Conservation (phyloP, 2,888 invertebrate genomes). For the Synergus japonicus region DNA sequence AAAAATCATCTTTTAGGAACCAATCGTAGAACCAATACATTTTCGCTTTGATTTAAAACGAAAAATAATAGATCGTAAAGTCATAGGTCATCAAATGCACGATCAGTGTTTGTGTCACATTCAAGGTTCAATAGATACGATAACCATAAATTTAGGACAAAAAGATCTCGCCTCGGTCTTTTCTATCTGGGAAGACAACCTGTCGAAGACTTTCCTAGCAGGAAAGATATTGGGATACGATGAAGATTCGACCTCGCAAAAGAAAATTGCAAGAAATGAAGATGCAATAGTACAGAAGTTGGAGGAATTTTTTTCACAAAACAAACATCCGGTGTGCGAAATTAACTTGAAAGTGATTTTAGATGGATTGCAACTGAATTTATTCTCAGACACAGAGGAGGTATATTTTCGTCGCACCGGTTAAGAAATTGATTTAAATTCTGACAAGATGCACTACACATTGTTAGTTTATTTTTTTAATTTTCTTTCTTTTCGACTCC, state of each 20-base stretch:
- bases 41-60: conserved; percentile 87
- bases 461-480: conserved; percentile 39
- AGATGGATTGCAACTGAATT: conserved; percentile 84
- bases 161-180: conserved; percentile 86
- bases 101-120: conserved; percentile 79
- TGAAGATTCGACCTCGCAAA: conserved; percentile 25
- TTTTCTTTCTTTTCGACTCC: conserved; percentile 5
- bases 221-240: conserved; percentile 64
- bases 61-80: conserved; percentile 76
- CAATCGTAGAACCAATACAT: conserved; percentile 86
- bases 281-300: conserved; percentile 83
- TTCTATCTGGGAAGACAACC: conserved; percentile 86
- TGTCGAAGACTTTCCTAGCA: conserved; percentile 75
- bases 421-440: not conserved
- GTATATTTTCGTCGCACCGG: conserved; percentile 70
- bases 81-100: conserved; percentile 22
- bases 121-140: conserved; percentile 83
- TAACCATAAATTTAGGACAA: conserved; percentile 86
- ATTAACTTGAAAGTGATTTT: conserved; percentile 80
- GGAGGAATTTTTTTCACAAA: conserved; percentile 86
- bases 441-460: conserved; percentile 14
- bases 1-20: conserved; percentile 79
- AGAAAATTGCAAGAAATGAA: conserved; percentile 64
- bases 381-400: conserved; percentile 87
- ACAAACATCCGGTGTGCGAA: conserved; percentile 78